Base-by-base conservation (phyloP, 2,888 invertebrate species). In the Clitarchus hookeri region DNA sequence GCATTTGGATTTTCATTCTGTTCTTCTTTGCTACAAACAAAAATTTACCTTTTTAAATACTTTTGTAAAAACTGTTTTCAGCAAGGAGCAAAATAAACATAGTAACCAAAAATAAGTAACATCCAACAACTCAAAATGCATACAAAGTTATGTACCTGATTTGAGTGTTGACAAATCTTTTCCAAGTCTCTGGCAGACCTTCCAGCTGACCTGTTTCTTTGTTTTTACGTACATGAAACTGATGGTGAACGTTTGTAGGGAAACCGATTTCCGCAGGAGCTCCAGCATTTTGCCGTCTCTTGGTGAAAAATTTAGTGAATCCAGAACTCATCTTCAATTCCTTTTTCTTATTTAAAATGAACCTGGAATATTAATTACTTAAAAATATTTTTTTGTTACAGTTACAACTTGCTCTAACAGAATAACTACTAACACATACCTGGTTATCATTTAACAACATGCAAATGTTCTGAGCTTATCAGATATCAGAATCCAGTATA, bases 1-100 rank as follows among this genome's bases (percentile, higher is more conserved):
- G 98, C 98, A 89, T 95, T 95, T 4, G 98, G 98, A 92, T 98
- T 97, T 89, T 97, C 95, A 91, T 95, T 94, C 91, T 98, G 97
- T 91, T 98, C 98, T 79, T 95, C 96, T 89, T 95, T 94, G 77
- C 91, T 91, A 87, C 78, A 89, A 89, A 85, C 11, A 82, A 83
- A 84, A 48, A 44, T 23, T 9, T 1, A 23, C 48, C 36, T 25
- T 84, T 19, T 26, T 48, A 65, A n/a, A 19, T 65, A 53, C 12
- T 4, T 48, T 16, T 48, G 48, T 16, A 48, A 48, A 11, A 48
- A 48, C 11, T 6, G 16, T 48, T 48, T 36, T 1, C 1, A 36
- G 36, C 4, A 36, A 36, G 36, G 1, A 36, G 36, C 36, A 36
- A 3, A 36, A 36, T 4, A 36, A 3, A 36, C 4, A 36, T 36